These are phyloP conservation scores for Slavum lentiscoides DNA, from an alignment of 2,888 invertebrate genomes.

Conservation along the genomic window DNA sequence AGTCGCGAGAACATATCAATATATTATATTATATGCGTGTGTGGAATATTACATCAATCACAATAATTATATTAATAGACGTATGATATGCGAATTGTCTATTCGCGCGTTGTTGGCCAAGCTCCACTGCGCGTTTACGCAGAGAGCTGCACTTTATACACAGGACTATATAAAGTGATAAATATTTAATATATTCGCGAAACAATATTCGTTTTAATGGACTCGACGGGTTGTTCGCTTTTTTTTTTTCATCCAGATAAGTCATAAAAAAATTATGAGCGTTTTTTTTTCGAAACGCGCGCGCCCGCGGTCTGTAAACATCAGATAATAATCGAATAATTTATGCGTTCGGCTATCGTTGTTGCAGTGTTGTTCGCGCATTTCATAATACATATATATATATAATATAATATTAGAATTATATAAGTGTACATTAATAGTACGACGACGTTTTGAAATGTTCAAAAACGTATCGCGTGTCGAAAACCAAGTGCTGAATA, in stretches of 20 bases:
- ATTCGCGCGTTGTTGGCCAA: not conserved
- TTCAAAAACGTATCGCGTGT: no score
- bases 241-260: conserved; percentile 14
- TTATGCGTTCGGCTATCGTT: not conserved
- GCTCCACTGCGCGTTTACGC: not conserved
- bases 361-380: not conserved
- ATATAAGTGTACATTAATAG: not conserved
- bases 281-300: not conserved
- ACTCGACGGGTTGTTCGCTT: conserved; percentile 10
- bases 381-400: not conserved
- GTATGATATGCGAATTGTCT: not conserved
- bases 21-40: not conserved
- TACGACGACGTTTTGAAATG: not conserved
- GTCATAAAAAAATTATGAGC: conserved; percentile 7
- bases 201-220: conserved; percentile 8
- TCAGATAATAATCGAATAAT: conserved; percentile 17
- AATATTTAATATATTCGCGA: not conserved
- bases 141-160: not conserved
- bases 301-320: not conserved
- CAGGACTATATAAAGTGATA: not conserved
- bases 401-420: not conserved
- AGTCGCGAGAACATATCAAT: not conserved
- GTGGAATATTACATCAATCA: not conserved
- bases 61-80: not conserved
- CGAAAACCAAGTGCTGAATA: no score